Percentiles rank a stretch among this genome's conserved stretches.
phyloP scores from a whole-genome alignment of 2,113 vertebrate species.

The Amazona guildingii region DNA sequence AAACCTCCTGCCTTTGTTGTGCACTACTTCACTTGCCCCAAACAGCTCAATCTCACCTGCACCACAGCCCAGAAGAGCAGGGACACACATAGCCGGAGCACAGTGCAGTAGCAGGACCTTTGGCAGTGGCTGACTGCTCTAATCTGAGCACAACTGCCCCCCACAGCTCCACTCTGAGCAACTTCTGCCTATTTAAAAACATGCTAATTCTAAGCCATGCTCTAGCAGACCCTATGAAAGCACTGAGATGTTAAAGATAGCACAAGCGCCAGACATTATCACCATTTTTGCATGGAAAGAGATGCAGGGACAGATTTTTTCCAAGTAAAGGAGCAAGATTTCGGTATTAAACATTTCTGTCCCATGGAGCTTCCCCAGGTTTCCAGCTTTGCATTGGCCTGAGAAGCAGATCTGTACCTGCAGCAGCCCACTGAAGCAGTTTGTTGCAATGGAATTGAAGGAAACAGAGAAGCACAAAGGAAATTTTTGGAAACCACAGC shows the following conservation, averaged over 20 bases:
- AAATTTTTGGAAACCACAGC: not conserved
- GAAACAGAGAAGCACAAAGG: not conserved
- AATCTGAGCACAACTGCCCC: not conserved
- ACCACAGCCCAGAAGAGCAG: not conserved
- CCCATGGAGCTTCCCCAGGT: not conserved
- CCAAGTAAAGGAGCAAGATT: not conserved
- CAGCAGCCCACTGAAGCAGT: not conserved
- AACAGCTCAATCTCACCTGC: not conserved
- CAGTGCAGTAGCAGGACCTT: not conserved
- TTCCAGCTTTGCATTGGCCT: not conserved
- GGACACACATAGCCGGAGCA: not conserved
- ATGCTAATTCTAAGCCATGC: not conserved
- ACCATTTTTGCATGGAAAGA: not conserved
- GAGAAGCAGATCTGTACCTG: not conserved
- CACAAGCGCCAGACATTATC: not conserved
- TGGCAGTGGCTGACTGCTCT: not conserved
- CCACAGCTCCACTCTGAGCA: not conserved
- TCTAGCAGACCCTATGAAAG: not conserved
- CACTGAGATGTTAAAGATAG: not conserved
- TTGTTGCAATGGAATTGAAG: not conserved
- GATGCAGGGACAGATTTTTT: not conserved
- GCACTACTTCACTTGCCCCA: not conserved
- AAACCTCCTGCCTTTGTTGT: not conserved
- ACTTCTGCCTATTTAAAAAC: not conserved
- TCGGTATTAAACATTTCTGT: not conserved